Base-by-base conservation (phyloP, 2,113 vertebrate species). In the Symphodus melops region DNA sequence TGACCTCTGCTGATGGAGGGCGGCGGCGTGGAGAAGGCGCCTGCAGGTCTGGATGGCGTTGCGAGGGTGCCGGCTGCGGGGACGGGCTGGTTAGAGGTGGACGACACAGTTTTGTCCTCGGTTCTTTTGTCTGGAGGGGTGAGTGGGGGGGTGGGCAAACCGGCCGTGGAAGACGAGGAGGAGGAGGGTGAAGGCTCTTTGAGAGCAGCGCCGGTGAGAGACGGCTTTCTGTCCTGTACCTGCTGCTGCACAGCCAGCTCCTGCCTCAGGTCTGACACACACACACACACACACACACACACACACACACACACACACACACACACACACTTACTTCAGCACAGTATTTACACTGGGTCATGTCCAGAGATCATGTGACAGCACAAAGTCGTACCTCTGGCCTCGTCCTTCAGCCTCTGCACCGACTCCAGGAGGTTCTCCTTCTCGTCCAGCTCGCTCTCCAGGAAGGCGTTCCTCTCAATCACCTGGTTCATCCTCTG, bases 391-490 rank as follows among this genome's bases (percentile, higher is more conserved):
- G 13, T 25, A 99, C 97, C 97, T 96, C 97, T 90, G 54, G 97
- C 96, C 92, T 99, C 97, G 54, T 99, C 97, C 76, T 99, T 99
- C 68, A 99, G 90, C 19, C 97, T 93, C 91, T 99, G 97, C 7
- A 98, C 95, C 0, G 97, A 98, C 79, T 96, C 97, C 21, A 97
- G 74, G 4, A 98, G 95, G 52, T 94, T 97, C 90, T 99, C 97
- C 49, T 99, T 99, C 89, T 99, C 97, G 1, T 99, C 97, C 58
- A 99, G 93, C 61, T 99, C 97, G 21, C 96, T 98, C 92, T 99
- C 97, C 78, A 99, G 92, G 86, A 98, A 98, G 64, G 97, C 97
- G 37, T 98, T 99, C 81, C 96, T 94, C 90, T 99, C 97, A 8
- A 99, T 99, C 33, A 97, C 97, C 58, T 98, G 96, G 91, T 99